Evolutionary conservation across 2,113 vertebrate genomes (phyloP).

Genomic region (Tretioscincus oriximinensis): DNA sequence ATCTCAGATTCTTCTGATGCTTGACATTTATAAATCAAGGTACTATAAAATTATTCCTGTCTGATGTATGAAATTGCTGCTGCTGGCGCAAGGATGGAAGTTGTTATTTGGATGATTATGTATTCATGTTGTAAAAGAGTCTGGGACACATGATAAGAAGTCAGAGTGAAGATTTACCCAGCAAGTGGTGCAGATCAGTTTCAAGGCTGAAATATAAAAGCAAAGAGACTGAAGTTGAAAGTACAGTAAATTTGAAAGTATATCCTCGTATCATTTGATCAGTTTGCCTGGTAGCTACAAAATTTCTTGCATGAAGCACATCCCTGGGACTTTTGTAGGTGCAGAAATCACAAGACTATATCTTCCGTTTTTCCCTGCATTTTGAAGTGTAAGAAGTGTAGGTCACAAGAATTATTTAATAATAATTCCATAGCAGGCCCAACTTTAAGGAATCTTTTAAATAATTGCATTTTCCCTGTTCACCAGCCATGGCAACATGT

Average conservation of each 20-base stretch:
- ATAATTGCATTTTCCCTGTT: neutral
- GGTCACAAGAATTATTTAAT: neutral
- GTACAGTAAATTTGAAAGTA: neutral
- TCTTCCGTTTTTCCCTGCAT: neutral
- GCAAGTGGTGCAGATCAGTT: neutral
- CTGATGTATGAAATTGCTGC: neutral
- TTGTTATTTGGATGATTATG: neutral
- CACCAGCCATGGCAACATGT: too few relatives aligned
- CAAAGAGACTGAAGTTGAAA: neutral
- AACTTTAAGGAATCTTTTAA: neutral
- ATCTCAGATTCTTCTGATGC: neutral
- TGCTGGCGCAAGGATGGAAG: neutral
- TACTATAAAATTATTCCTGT: neutral
- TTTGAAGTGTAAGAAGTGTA: fast-evolving
- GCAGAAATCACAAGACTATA: neutral
- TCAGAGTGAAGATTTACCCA: neutral
- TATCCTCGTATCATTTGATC: neutral
- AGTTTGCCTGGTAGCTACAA: neutral
- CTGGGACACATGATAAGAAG: neutral
- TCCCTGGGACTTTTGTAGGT: neutral
- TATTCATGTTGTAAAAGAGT: neutral
- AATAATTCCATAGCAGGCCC: neutral
- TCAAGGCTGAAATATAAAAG: neutral
- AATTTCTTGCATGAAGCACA: neutral
- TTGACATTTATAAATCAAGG: neutral